These are phyloP conservation scores for Urocyon cinereoargenteus DNA, from an alignment of 2,797 vertebrate genomes.

Conservation along the genomic window DNA sequence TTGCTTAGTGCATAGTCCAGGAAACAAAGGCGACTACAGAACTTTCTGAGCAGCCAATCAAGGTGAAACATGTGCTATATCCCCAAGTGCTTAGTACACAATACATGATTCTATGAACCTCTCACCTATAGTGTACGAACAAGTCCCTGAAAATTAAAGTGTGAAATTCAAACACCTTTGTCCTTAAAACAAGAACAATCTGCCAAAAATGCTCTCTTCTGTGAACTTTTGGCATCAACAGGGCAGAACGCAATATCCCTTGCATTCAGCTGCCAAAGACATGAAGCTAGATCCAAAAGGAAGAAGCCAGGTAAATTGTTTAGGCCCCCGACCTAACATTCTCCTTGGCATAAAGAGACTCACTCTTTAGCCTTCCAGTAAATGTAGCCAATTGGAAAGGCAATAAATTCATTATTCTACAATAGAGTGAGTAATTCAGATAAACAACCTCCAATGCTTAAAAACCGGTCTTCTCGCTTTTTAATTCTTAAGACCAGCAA, in stretches of 20 bases:
- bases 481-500: constrained; percentile 56
- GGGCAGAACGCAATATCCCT: constrained; percentile 54
- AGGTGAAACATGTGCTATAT: background rate
- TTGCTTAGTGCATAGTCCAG: background rate
- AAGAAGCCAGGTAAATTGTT: constrained; percentile 70
- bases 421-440: constrained; percentile 58
- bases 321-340: constrained; percentile 73
- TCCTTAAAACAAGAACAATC: constrained; percentile 71
- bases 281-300: constrained; percentile 56
- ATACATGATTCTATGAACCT: constrained; percentile 56
- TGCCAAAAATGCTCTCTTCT: constrained; percentile 73
- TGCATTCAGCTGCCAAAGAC: constrained; percentile 69
- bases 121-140: constrained; percentile 68
- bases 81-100: constrained; percentile 47
- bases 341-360: constrained; percentile 76
- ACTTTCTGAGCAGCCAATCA: constrained; percentile 4
- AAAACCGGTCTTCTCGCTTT: constrained; percentile 28
- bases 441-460: constrained; percentile 56
- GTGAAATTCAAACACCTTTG: constrained; percentile 75
- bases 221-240: constrained; percentile 64
- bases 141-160: constrained; percentile 72
- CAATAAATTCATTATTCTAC: constrained; percentile 72
- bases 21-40: constrained; percentile 20
- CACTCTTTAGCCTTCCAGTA: constrained; percentile 66
- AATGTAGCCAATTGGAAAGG: constrained; percentile 73